phyloP scores from a whole-genome alignment of 2,113 vertebrate species.

The Dissostichus mawsoni region DNA sequence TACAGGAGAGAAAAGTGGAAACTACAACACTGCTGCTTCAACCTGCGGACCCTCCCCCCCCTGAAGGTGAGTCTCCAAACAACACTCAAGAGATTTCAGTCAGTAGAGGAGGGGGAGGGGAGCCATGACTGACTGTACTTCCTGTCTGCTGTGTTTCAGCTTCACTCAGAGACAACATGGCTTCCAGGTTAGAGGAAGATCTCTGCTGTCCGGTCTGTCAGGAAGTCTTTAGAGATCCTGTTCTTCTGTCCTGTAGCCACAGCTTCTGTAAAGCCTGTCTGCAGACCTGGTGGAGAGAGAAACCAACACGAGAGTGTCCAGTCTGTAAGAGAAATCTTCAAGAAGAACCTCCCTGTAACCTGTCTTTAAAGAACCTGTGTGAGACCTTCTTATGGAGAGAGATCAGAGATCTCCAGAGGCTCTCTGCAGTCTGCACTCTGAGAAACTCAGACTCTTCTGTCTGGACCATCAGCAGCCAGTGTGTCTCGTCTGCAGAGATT shows the following conservation, averaged over 20 bases:
- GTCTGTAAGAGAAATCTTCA: too few species aligned
- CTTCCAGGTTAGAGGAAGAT: slow-evolving; percentile 13
- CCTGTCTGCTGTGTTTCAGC: slow-evolving; percentile 20
- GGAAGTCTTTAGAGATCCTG: slow-evolving; percentile 16
- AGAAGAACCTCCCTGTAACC: too few species aligned
- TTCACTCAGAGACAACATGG: slow-evolving; percentile 12
- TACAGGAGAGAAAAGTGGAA: too few species aligned
- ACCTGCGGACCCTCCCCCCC: neutral
- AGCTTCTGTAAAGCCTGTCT: neutral
- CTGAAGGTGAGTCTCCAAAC: slow-evolving; percentile 12
- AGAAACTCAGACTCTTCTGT: too few species aligned
- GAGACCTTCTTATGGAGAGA: too few species aligned
- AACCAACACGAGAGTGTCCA: too few species aligned
- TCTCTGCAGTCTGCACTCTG: too few species aligned
- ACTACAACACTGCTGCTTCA: neutral
- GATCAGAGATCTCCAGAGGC: too few species aligned
- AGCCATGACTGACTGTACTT: slow-evolving; percentile 5
- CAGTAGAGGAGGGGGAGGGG: neutral
- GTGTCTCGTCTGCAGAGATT: too few species aligned
- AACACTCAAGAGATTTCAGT: neutral
- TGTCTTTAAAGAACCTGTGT: too few species aligned
- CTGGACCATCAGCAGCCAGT: too few species aligned
- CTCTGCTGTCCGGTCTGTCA: slow-evolving; percentile 33
- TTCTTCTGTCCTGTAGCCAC: neutral
- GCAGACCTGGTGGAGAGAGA: too few species aligned